These are phyloP conservation scores for Elachura formosa DNA, from an alignment of 2,113 vertebrate genomes.

Conservation along the genomic window DNA sequence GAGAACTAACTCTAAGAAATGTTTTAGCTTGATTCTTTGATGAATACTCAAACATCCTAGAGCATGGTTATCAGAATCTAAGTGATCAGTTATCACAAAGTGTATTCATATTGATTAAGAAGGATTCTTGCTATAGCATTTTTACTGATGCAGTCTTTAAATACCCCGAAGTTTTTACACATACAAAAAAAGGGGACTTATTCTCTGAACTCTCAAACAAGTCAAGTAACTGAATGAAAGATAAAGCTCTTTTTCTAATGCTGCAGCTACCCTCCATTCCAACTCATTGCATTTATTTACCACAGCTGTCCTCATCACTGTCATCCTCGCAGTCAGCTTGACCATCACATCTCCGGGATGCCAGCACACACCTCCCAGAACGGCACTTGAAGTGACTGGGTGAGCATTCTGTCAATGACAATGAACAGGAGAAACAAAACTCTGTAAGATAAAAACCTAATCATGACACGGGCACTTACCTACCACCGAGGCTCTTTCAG, in stretches of 20 bases:
- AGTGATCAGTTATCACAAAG: not conserved
- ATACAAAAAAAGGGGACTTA: not conserved
- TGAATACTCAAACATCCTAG: not conserved
- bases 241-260: not conserved
- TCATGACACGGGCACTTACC: not conserved
- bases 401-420: slow-evolving; percentile 84
- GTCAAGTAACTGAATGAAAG: not conserved
- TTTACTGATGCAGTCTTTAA: not conserved
- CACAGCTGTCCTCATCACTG: slow-evolving; percentile 93
- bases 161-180: not conserved
- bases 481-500: not conserved
- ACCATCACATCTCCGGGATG: slow-evolving; percentile 88
- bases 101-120: not conserved
- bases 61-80: not conserved
- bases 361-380: slow-evolving; percentile 88
- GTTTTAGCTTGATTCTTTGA: not conserved
- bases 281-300: slow-evolving; percentile 62
- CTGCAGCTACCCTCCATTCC: not conserved
- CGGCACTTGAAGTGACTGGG: slow-evolving; percentile 93
- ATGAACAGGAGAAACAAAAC: not conserved
- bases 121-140: not conserved
- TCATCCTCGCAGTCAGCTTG: slow-evolving; percentile 92
- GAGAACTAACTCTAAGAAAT: not conserved
- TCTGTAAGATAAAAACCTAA: not conserved
- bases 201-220: not conserved